Base-by-base conservation (phyloP, 92 coral and sea anemone species). In the Parazoanthus darwini region DNA sequence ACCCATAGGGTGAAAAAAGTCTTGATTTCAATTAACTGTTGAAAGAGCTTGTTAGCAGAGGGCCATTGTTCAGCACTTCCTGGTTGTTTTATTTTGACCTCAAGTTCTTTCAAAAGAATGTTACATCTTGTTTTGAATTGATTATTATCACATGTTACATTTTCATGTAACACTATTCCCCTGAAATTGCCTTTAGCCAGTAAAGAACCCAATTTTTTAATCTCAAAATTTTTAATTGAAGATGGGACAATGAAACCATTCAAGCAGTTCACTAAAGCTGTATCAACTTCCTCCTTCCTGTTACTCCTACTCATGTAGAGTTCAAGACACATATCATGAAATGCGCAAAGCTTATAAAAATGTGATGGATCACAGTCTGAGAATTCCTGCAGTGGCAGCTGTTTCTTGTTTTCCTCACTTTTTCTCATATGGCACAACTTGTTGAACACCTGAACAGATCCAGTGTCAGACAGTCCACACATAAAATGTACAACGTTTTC, bases 381-480 rank as follows among this genome's bases (percentile, higher is more conserved):
- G 39, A 79, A 79, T 6, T 79, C 67, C 22, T 10, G 23, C 4
- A 29, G 33, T 39, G 82, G n/a, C 66, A 79, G 67, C 39, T 6
- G 20, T 26, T 79, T 15, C 26, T n/a, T 25, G 36, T 0, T 16
- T 79, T n/a, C 29, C 67, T 13, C 6, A 79, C 38, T 23, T 23
- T 23, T 14, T 20, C 50, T 44, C 8, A 4, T 46, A 46, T 8
- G 51, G 11, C 51, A 46, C 51, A 79, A 18, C 22, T 79, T 50
- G 22, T 79, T 10, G 1, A 79, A 79, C 5, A 79, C 66, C 56
- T 48, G 38, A 23, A 51, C 1, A 79, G 37, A 79, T 25, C 67
- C 82, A 79, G 66, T 44, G 26, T 78, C 82, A 37, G 82, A 78
- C 14, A 78, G 36, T 23, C 65, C 82, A 78, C 63, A 78, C 0